Percentiles rank a stretch among this genome's conserved stretches.
These are phyloP conservation scores for Drosophila ambigua DNA, from an alignment of 1,140 invertebrate genomes.

Conservation along the genomic window DNA sequence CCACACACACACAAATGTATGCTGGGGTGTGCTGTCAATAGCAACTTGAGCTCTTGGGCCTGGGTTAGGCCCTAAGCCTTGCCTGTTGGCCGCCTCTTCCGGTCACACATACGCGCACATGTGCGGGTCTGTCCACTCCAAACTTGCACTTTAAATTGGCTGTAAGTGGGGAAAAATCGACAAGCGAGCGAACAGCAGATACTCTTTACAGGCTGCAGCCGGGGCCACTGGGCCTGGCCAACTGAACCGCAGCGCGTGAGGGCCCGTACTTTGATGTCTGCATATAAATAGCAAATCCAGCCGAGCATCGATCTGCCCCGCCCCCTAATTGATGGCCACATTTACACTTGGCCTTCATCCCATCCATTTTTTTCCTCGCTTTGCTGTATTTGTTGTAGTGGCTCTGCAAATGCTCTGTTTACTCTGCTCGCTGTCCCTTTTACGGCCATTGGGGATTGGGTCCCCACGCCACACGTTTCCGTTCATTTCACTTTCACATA, in stretches of 20 bases:
- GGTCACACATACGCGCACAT: slow-evolving; percentile 20
- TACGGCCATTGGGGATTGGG: slow-evolving; percentile 15
- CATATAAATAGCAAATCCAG: slow-evolving; percentile 48
- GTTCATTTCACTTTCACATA: slow-evolving; percentile 60
- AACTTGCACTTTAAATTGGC: slow-evolving; percentile 44
- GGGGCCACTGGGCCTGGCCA: slow-evolving; percentile 4
- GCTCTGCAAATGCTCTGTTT: slow-evolving; percentile 23
- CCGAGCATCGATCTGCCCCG: slow-evolving; percentile 42
- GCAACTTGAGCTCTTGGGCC: slow-evolving; percentile 31
- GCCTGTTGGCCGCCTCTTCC: slow-evolving; percentile 44
- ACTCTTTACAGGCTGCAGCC: slow-evolving; percentile 12
- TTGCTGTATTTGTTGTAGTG: slow-evolving; percentile 6
- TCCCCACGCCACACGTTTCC: slow-evolving; percentile 39
- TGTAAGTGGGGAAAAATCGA: slow-evolving; percentile 11
- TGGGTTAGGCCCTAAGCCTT: slow-evolving; percentile 18
- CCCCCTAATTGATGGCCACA: slow-evolving; percentile 49
- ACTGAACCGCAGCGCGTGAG: slow-evolving; percentile 36
- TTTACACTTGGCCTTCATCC: slow-evolving; percentile 48
- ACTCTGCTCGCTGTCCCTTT: slow-evolving; percentile 24
- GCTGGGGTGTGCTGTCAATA: slow-evolving; percentile 50
- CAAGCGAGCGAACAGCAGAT: slow-evolving; percentile 16
- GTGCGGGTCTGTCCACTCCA: slow-evolving; percentile 19
- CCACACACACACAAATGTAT: slow-evolving; percentile 28
- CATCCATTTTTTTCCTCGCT: slow-evolving; percentile 3
- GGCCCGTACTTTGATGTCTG: slow-evolving; percentile 56